These are phyloP conservation scores for Mizuhopecten yessoensis DNA, from an alignment of 1,140 invertebrate genomes.

Conservation along the genomic window DNA sequence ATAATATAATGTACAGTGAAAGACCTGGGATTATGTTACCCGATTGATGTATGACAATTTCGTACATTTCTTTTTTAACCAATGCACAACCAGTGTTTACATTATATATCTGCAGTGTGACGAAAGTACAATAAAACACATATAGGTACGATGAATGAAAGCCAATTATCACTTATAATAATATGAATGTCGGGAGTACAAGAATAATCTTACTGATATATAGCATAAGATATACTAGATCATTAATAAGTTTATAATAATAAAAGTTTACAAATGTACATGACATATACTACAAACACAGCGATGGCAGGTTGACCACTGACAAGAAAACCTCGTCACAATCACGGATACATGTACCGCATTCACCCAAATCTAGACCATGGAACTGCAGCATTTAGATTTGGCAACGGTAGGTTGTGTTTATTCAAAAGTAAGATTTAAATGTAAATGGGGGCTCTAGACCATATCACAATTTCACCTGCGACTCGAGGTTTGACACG, in stretches of 20 bases:
- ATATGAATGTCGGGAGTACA: background rate
- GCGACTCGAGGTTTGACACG: slow-evolving; percentile 11
- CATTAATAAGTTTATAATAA: slow-evolving; percentile 30
- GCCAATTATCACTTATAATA: no score
- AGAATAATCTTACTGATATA: slow-evolving; percentile 19
- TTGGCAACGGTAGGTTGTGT: slow-evolving; percentile 10
- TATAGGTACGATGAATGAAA: background rate
- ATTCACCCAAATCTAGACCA: slow-evolving; percentile 1
- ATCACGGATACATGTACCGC: slow-evolving; percentile 18
- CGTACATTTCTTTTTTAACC: background rate
- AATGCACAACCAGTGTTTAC: slow-evolving; percentile 1
- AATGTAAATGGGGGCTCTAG: background rate
- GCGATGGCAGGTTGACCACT: slow-evolving; percentile 21
- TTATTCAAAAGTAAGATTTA: background rate
- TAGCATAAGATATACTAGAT: slow-evolving; percentile 37
- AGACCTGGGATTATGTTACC: background rate
- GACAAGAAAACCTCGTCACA: slow-evolving; percentile 29
- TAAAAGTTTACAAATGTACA: slow-evolving; percentile 40
- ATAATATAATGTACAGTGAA: background rate
- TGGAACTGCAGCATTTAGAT: background rate
- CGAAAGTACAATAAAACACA: background rate
- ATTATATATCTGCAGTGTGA: background rate
- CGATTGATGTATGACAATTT: background rate
- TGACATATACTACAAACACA: slow-evolving; percentile 39
- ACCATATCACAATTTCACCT: slow-evolving; percentile 16